Percentiles rank a stretch among this genome's conserved stretches.
Conservation (phyloP, 2,797 vertebrate species). For the Brachyrhaphis roseni region DNA sequence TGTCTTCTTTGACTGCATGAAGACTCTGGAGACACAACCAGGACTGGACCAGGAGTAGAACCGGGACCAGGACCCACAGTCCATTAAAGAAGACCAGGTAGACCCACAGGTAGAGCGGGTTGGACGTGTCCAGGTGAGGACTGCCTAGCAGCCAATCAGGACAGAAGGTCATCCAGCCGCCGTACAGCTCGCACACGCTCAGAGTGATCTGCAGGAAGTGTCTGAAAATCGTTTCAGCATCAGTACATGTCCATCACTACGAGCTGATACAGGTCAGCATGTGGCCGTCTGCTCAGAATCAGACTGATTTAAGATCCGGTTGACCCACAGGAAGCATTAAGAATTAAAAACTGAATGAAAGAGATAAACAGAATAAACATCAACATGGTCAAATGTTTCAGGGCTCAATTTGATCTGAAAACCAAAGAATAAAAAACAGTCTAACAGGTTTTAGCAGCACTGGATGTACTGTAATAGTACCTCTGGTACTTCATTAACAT, state of each 20-base stretch:
- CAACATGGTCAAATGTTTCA: neutral
- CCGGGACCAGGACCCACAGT: conserved; percentile 77
- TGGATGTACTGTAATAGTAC: neutral
- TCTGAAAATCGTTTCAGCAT: conserved; percentile 46
- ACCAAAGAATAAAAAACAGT: neutral
- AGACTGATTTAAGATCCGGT: neutral
- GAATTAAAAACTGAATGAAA: neutral
- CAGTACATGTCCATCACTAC: neutral
- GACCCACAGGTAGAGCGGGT: conserved; percentile 83
- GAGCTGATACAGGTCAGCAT: neutral
- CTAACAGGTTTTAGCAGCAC: neutral
- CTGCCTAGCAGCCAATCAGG: conserved; percentile 82
- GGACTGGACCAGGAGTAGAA: conserved; percentile 82
- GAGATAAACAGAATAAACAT: neutral
- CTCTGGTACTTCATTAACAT: neutral
- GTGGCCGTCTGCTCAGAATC: neutral
- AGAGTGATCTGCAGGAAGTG: conserved; percentile 84
- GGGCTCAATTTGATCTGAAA: neutral
- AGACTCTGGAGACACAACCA: conserved; percentile 74
- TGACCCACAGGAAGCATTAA: neutral
- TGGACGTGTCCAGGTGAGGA: conserved; percentile 79
- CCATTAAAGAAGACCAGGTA: conserved; percentile 84
- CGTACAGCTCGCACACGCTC: conserved; percentile 81
- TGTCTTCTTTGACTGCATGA: conserved; percentile 37
- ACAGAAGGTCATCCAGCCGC: conserved; percentile 82